Evolutionary conservation across 2,797 vertebrate genomes (phyloP), one percentile per base, ranked within the genome.

Genomic region (Phoebastria nigripes): DNA sequence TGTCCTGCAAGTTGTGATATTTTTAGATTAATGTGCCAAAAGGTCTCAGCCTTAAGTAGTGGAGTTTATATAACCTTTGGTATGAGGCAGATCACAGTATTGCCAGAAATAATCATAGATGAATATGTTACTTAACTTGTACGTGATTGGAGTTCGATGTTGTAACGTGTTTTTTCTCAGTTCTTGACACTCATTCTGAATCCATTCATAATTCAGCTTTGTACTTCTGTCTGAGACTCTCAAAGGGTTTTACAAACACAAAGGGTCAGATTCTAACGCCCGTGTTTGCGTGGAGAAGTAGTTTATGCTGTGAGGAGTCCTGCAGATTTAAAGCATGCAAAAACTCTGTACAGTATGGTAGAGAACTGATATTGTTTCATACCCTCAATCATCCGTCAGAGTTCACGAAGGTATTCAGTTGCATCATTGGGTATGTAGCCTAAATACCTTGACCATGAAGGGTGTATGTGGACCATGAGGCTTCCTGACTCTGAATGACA

Each of bases 391-490:
- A 74, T 89, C 95, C 55, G 74, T 92, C 94, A 95, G 96, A 93
- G 90, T 66, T 91, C 90, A 41, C 33, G 6, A 54, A 93, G 92
- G 76, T 91, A 97, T 94, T 94, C 87, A 44, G 89, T 97, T 96
- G 93, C 95, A 96, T 97, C 93, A 95, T 4, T 92, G 67, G 71
- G 37, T 90, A 67, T 46, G 95, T 91, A 96, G 92, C 88, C 93
- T 49, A 96, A 96, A 94, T 96, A 67, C 81, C 59, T 96, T 95
- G 94, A 97, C 96, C 92, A 93, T 96, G 93, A 95, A 95, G 92
- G 86, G 95, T 93, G 84, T 61, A 71, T 62, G 69, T 87, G 81
- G 90, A 95, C 84, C 73, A 80, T 28, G 83, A 66, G 90, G 86
- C 86, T 95, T 94, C 63, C 82, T 94, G 81, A 49, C 89, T 77